Evolutionary conservation across 2,888 invertebrate genomes (phyloP).

Genomic region (Drosophila fulvimacula): DNA sequence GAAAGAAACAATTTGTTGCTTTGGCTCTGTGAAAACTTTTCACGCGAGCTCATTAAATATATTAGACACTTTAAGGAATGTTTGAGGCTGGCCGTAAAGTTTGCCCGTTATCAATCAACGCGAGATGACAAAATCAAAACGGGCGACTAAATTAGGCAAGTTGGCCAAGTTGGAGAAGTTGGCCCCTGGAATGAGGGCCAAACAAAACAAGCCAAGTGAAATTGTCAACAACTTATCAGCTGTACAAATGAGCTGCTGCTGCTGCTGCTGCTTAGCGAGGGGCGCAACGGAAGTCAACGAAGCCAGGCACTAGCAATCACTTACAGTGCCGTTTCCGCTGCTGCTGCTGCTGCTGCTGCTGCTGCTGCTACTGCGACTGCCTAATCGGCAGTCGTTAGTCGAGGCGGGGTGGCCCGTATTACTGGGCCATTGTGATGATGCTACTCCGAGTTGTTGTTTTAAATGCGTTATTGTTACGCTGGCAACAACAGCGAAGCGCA

Average conservation of each 20-base stretch:
- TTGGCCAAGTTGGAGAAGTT: conserved; percentile 44
- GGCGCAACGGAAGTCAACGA: conserved; percentile 7
- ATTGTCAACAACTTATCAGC: conserved; percentile 66
- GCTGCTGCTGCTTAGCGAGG: conserved; percentile 7
- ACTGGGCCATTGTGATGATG: conserved; percentile 57
- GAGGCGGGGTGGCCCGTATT: conserved; percentile 50
- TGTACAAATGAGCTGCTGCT: conserved; percentile 51
- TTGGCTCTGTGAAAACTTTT: background rate
- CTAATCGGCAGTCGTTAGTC: conserved; percentile 71
- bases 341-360: conserved; percentile 49
- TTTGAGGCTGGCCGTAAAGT: conserved; percentile 14
- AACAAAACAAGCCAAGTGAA: conserved; percentile 52
- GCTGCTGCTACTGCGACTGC: conserved; percentile 21
- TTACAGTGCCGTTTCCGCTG: conserved; percentile 57
- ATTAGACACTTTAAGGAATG: conserved; percentile 12
- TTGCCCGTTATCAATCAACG: conserved; percentile 52
- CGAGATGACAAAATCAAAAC: conserved; percentile 38
- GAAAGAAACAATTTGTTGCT: background rate
- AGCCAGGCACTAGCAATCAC: conserved; percentile 39
- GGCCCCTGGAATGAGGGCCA: conserved; percentile 13
- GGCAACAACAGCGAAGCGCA: conserved; percentile 67
- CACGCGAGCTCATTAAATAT: conserved; percentile 27
- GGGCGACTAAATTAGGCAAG: conserved; percentile 58
- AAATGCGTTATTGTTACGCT: conserved; percentile 75
- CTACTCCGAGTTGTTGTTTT: conserved; percentile 55